These are phyloP conservation scores for Leucophenga maculata DNA, from an alignment of 2,888 invertebrate species.

Conservation along the genomic window DNA sequence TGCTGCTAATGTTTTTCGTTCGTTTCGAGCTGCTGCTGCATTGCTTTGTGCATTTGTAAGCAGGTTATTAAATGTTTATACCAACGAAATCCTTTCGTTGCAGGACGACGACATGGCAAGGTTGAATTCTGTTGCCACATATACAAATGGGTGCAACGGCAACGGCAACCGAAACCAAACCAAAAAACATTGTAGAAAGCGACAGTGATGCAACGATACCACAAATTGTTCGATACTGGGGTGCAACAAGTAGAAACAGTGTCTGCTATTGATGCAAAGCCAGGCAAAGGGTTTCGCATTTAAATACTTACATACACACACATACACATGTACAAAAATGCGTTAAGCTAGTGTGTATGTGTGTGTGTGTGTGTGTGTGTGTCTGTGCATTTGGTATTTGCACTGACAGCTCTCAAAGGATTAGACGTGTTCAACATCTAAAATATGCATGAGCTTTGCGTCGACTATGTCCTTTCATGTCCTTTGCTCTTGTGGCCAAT, in stretches of 20 bases:
- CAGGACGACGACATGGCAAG: no score
- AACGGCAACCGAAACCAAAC: no score
- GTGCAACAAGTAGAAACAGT: conserved; percentile 22
- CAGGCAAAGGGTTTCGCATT: no score
- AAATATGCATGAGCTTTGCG: conserved; percentile 41
- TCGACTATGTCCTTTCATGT: conserved; percentile 15
- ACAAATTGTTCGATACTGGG: no score
- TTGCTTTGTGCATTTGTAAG: conserved; percentile 65
- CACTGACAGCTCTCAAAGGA: conserved; percentile 67
- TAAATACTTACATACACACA: background rate
- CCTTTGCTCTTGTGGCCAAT: conserved; percentile 24
- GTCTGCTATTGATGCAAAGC: background rate
- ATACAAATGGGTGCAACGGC: no score
- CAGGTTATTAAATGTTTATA: conserved; percentile 55
- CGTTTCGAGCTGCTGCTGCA: background rate
- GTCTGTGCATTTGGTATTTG: background rate
- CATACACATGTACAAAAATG: background rate
- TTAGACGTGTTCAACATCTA: conserved; percentile 69
- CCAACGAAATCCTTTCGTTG: no score
- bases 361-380: background rate
- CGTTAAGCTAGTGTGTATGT: background rate
- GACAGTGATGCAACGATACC: no score
- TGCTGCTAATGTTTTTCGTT: background rate
- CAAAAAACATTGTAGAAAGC: no score
- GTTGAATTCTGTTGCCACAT: no score